These are phyloP conservation scores for Doris montereyensis DNA, from an alignment of 2,888 invertebrate genomes.

Conservation along the genomic window DNA sequence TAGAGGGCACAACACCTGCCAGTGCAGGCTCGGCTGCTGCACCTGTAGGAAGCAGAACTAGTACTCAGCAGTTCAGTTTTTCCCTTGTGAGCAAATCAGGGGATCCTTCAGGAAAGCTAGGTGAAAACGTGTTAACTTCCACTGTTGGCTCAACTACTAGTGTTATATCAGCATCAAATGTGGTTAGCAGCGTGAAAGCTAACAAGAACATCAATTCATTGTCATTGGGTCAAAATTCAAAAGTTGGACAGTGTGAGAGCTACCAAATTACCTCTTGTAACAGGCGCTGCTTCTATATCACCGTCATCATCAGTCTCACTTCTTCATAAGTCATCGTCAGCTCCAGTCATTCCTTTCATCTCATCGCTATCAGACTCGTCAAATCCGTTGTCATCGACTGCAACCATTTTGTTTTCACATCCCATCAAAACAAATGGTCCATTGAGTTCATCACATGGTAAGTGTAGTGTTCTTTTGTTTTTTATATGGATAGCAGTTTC, in stretches of 20 bases:
- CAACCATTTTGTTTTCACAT: slow-evolving; percentile 35
- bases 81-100: slow-evolving; percentile 22
- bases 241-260: slow-evolving; percentile 5
- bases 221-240: too few species aligned
- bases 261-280: slow-evolving; percentile 31
- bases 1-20: slow-evolving; percentile 56
- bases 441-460: slow-evolving; percentile 44
- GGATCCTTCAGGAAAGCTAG: not conserved
- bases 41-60: slow-evolving; percentile 27
- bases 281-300: slow-evolving; percentile 23
- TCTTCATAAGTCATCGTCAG: slow-evolving; percentile 43
- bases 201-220: not conserved
- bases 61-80: slow-evolving; percentile 28
- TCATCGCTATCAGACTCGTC: slow-evolving; percentile 9
- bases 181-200: not conserved
- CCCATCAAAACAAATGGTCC: slow-evolving; percentile 34
- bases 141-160: too few species aligned
- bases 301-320: slow-evolving; percentile 48
- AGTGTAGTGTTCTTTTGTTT: slow-evolving; percentile 7
- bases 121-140: too few species aligned
- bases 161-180: not conserved
- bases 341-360: slow-evolving; percentile 23
- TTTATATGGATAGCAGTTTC: not conserved
- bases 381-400: slow-evolving; percentile 19
- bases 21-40: slow-evolving; percentile 9